Percentiles rank a stretch among this genome's conserved stretches.
phyloP scores from a whole-genome alignment of 1,140 invertebrate genomes.

The Zaprionus africanus region DNA sequence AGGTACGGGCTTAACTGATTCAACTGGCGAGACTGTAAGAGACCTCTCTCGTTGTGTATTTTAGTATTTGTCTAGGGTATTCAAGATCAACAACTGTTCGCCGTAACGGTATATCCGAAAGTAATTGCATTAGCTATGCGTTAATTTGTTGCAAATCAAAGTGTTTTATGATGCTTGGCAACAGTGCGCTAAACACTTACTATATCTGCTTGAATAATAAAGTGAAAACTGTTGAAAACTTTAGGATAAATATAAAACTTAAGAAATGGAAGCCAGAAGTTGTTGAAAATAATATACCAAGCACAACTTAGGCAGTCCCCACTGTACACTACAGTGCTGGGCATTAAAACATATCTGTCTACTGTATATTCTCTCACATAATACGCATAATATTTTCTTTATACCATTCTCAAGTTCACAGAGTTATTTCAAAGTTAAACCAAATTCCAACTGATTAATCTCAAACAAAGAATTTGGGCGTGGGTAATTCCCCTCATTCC shows the following conservation, averaged over 20 bases:
- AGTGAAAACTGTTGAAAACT: neutral
- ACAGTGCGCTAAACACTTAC: neutral
- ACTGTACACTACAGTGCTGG: neutral
- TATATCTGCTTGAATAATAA: neutral
- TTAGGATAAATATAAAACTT: neutral
- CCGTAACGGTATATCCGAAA: constrained; percentile 6
- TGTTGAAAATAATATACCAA: too few species aligned
- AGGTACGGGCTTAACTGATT: constrained; percentile 6
- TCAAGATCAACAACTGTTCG: constrained; percentile 6
- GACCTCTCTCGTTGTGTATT: neutral
- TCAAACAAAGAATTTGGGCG: constrained; percentile 2
- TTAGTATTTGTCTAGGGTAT: neutral
- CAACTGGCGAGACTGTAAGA: neutral
- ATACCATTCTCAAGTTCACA: neutral
- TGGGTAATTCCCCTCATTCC: neutral
- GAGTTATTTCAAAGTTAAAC: neutral
- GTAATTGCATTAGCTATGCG: constrained; percentile 20
- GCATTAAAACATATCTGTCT: too few species aligned
- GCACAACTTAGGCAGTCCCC: neutral
- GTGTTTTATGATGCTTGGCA: neutral
- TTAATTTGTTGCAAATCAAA: neutral
- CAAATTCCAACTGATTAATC: neutral
- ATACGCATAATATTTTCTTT: neutral
- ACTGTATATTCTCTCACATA: too few species aligned
- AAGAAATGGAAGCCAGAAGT: neutral